Conservation (phyloP, 2,888 invertebrate species). For the Sminthurides aquaticus region DNA sequence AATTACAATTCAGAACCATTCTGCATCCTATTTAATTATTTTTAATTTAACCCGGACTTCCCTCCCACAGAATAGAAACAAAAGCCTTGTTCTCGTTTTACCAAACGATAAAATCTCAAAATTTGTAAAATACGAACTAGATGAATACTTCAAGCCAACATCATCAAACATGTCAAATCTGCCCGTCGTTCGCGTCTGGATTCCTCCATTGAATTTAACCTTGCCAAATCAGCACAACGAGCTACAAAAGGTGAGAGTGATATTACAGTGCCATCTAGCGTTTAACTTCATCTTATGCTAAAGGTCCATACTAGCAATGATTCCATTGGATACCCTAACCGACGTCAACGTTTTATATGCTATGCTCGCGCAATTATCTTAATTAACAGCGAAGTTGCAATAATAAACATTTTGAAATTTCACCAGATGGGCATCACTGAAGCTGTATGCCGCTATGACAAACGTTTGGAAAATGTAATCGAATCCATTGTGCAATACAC, state of each 20-base stretch:
- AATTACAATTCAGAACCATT: background rate
- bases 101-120: constrained; percentile 25
- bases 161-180: constrained; percentile 26
- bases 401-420: background rate
- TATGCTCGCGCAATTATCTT: background rate
- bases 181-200: constrained; percentile 27
- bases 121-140: constrained; percentile 28
- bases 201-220: constrained; percentile 37
- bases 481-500: constrained; percentile 34
- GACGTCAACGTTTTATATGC: too few relatives aligned
- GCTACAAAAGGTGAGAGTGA: constrained; percentile 34
- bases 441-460: constrained; percentile 36
- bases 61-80: constrained; percentile 27
- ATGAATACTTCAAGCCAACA: constrained; percentile 29
- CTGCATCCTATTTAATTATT: background rate
- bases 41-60: background rate
- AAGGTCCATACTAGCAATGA: too few relatives aligned
- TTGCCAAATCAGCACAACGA: constrained; percentile 36
- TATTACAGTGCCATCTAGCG: too few relatives aligned
- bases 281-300: too few relatives aligned
- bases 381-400: background rate
- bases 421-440: constrained; percentile 37
- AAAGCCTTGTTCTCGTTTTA: constrained; percentile 36
- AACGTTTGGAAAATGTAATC: constrained; percentile 28
- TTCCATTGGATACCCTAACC: too few relatives aligned